Evolutionary conservation across 2,888 invertebrate species (phyloP).

Genomic region (Pedicia rivosa): DNA sequence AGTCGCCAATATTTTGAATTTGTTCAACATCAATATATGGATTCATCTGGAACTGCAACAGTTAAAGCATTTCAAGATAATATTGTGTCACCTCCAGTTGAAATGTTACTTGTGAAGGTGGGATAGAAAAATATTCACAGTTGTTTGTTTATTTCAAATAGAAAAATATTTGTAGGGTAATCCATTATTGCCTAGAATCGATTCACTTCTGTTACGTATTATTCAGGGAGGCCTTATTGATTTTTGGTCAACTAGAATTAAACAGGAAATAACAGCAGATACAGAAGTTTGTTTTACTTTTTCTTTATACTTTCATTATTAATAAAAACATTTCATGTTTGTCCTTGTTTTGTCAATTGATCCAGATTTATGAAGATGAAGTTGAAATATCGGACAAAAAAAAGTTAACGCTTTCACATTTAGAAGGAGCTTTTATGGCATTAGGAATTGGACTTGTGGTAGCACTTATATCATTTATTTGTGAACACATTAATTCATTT

Average conservation of each 20-base stretch:
- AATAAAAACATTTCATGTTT: too few relatives aligned
- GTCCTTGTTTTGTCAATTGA: too few relatives aligned
- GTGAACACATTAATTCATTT: too few relatives aligned
- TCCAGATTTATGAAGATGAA: too few relatives aligned
- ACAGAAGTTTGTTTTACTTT: too few relatives aligned
- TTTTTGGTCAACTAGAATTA: not conserved
- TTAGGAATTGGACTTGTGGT: not conserved
- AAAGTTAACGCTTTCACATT: constrained; percentile 2
- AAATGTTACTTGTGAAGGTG: constrained; percentile 4
- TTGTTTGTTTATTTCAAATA: too few relatives aligned
- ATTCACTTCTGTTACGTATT: not conserved
- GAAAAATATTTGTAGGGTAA: not conserved
- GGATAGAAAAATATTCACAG: too few relatives aligned
- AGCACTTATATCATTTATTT: too few relatives aligned
- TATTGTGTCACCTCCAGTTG: constrained; percentile 1
- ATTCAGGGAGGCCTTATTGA: constrained; percentile 1
- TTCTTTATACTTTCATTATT: too few relatives aligned
- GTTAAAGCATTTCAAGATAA: not conserved
- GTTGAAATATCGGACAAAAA: too few relatives aligned
- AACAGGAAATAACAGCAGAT: too few relatives aligned
- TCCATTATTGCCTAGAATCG: constrained; percentile 1
- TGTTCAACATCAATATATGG: not conserved
- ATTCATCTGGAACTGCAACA: not conserved
- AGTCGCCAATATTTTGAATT: constrained; percentile 1
- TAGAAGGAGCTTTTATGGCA: constrained; percentile 3